Evolutionary conservation across 1,140 invertebrate genomes (phyloP), one percentile per base, ranked within the genome.

Genomic region (Trachelipus rathkii): DNA sequence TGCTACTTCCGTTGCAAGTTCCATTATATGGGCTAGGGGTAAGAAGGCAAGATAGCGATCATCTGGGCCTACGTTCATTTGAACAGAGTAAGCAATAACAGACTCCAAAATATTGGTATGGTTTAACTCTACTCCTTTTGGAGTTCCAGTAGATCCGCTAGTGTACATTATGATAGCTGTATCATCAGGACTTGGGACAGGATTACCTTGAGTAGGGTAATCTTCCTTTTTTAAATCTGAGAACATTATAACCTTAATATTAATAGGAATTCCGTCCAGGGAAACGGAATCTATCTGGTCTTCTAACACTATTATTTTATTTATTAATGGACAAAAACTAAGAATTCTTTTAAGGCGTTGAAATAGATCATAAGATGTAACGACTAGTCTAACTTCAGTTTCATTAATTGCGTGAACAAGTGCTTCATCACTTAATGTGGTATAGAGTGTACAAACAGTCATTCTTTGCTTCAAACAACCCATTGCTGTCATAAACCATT

Each of bases 41-140:
- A 90, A 84, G 83, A 89, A 90, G 44, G 86, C 88, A 45, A 90
- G 85, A 79, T 87, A 89, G 13, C 84, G 82, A 44, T 81, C 96
- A 75, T 90, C 82, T 8, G 69, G 72, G 46, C 77, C 81, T 6
- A 82, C 79, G 24, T 82, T 80, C 78, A 78, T 80, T 24, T 80
- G 89, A 83, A 94, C 91, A 45, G 91, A 91, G 84, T 96, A 97
- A 9, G 94, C 91, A 82, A 95, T 92, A 82, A 97, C 89, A 8
- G 94, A 94, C 50, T 90, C 88, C 79, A 98, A 89, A 82, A 98
- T 91, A 86, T 98, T 98, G 78, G 88, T 89, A 84, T 99, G 96
- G 0, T 92, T 92, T 8, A 79, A 71, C 23, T 79, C 78, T 0
- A 79, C 78, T 78, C 85, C 85, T 82, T 87, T 87, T 13, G 86